Percentiles rank a stretch among this genome's conserved stretches.
Evolutionary conservation across 2,797 vertebrate species (phyloP).

Genomic region (Decapterus maruadsi): DNA sequence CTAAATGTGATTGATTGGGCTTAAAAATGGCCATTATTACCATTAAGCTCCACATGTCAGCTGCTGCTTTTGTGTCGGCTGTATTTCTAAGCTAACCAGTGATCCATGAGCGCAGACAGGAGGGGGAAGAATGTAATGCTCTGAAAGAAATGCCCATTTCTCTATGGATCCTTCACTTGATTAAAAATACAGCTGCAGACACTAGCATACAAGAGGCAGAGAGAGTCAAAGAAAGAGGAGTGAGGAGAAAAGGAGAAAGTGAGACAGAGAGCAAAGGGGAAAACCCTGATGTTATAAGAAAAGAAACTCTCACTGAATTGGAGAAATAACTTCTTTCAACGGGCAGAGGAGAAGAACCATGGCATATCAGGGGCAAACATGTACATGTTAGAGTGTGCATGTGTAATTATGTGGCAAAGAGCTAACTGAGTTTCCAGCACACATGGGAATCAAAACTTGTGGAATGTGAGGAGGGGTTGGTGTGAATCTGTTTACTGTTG

Average conservation of each 20-base stretch:
- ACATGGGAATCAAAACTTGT: constrained; percentile 74
- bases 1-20: constrained; percentile 99
- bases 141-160: constrained; percentile 92
- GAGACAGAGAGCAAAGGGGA: constrained; percentile 75
- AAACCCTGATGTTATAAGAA: constrained; percentile 73
- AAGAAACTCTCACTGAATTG: constrained; percentile 76
- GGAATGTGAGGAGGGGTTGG: constrained; percentile 70
- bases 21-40: constrained; percentile 99
- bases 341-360: constrained; percentile 65
- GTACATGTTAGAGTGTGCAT: constrained; percentile 41
- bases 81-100: constrained; percentile 99
- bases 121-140: constrained; percentile 94
- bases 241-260: constrained; percentile 74
- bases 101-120: constrained; percentile 97
- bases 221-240: constrained; percentile 78
- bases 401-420: constrained; percentile 55
- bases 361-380: constrained; percentile 49
- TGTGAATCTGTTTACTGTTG: constrained; percentile 75
- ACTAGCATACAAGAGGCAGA: constrained; percentile 79
- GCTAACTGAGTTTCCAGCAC: constrained; percentile 61
- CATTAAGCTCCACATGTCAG: constrained; percentile 97
- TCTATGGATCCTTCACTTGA: constrained; percentile 95
- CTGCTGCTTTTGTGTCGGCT: constrained; percentile 94
- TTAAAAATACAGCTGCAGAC: constrained; percentile 96
- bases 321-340: constrained; percentile 77